Evolutionary conservation across 2,113 vertebrate genomes (phyloP).

Genomic region (Corythaixoides concolor): DNA sequence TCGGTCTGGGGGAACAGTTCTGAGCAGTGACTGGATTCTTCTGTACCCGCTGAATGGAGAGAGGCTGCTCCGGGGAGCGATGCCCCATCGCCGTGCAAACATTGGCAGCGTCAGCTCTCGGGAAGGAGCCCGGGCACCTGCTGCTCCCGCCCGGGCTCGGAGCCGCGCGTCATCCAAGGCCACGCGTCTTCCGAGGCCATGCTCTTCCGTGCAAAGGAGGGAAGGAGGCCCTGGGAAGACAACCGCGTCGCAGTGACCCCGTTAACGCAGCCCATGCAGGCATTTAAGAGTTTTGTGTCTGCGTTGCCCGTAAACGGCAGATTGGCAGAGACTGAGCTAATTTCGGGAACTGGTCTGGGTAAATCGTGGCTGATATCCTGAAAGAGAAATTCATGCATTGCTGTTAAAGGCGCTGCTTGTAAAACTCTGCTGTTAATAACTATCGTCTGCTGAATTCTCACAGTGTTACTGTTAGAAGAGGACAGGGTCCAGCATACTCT

Average conservation of each 20-base stretch:
- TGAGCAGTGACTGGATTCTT: rapidly evolving
- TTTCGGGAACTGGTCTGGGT: not conserved
- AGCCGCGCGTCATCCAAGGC: not conserved
- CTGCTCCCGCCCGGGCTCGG: not conserved
- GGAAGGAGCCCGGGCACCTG: not conserved
- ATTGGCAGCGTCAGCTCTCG: not conserved
- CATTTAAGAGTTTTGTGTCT: not conserved
- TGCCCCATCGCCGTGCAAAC: not conserved
- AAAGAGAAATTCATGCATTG: rapidly evolving
- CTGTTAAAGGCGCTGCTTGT: not conserved
- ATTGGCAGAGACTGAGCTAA: not conserved
- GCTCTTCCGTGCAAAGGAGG: not conserved
- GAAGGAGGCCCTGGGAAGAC: not conserved
- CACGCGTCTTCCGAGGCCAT: not conserved
- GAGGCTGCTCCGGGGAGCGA: not conserved
- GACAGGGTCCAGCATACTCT: not conserved
- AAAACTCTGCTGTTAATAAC: not conserved
- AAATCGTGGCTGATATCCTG: rapidly evolving
- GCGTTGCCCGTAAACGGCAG: rapidly evolving
- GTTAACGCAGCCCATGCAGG: not conserved
- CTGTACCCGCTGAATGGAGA: not conserved
- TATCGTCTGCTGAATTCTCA: not conserved
- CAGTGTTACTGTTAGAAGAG: rapidly evolving
- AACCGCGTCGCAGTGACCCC: not conserved
- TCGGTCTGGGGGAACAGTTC: not conserved